Percentiles rank a stretch among this genome's conserved stretches.
Evolutionary conservation across 2,113 vertebrate species (phyloP).

Genomic region (Dasyornis broadbenti): DNA sequence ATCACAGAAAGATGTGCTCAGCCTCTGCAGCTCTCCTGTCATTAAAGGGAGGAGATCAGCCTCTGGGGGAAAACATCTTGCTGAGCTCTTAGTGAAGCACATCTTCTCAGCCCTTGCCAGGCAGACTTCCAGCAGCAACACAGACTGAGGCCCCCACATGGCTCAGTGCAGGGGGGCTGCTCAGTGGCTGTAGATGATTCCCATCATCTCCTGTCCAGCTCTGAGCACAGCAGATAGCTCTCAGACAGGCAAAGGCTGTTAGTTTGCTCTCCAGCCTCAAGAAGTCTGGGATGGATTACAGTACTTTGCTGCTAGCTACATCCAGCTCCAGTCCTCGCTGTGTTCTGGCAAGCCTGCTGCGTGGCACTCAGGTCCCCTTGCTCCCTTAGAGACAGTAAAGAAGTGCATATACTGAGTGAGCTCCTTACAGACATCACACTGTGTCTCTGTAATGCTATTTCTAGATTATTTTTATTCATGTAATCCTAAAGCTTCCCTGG

Average conservation of each 20-base stretch:
- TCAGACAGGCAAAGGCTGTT: no score
- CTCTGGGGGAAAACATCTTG: background rate
- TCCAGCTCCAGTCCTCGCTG: background rate
- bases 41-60: background rate
- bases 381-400: background rate
- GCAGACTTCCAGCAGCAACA: background rate
- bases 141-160: rapidly evolving
- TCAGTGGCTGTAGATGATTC: rapidly evolving
- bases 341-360: background rate
- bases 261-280: background rate
- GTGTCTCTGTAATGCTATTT: background rate
- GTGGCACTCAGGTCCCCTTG: background rate
- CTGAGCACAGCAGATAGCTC: background rate
- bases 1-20: rapidly evolving
- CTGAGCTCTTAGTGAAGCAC: background rate
- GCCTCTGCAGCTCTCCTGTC: background rate
- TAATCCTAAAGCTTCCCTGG: background rate
- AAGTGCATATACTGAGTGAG: background rate
- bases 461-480: background rate
- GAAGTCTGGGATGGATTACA: background rate
- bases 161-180: background rate
- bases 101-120: background rate
- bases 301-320: background rate
- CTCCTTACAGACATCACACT: background rate
- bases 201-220: background rate